Conservation (phyloP, 2,797 vertebrate species). For the Dromococcyx pavoninus region DNA sequence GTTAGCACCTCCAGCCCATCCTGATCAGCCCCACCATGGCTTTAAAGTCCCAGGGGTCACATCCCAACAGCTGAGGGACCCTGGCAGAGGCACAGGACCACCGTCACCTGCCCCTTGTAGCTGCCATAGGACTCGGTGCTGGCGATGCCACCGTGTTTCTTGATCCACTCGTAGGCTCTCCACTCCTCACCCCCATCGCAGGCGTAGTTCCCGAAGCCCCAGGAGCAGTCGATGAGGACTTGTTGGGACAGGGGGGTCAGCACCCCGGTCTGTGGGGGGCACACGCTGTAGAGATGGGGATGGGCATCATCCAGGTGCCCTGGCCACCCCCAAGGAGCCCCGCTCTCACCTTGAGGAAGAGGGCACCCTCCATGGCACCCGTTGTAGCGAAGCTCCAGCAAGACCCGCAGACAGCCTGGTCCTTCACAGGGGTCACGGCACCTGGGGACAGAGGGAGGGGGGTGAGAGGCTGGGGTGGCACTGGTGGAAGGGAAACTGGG, state of each 20-base stretch:
- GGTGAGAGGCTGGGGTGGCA: neutral
- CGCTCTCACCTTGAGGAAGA: slow-evolving; percentile 81
- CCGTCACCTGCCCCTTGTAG: slow-evolving; percentile 76
- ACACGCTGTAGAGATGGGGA: neutral
- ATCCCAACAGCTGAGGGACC: neutral
- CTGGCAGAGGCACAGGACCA: rapidly evolving
- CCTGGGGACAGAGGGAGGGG: slow-evolving; percentile 61
- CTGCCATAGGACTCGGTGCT: slow-evolving; percentile 79
- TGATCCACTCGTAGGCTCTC: slow-evolving; percentile 84
- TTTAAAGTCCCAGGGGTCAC: neutral
- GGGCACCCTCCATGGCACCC: slow-evolving; percentile 82
- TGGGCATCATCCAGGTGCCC: rapidly evolving
- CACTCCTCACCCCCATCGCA: slow-evolving; percentile 85
- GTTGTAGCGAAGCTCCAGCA: slow-evolving; percentile 84
- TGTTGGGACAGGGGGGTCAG: slow-evolving; percentile 84
- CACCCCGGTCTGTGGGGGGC: slow-evolving; percentile 67
- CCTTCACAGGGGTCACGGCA: slow-evolving; percentile 81
- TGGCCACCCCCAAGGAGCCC: rapidly evolving
- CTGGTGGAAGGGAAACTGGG: neutral
- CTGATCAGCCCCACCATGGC: rapidly evolving
- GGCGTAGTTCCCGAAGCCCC: slow-evolving; percentile 84
- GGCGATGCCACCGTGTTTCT: slow-evolving; percentile 82
- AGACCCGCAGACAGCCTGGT: slow-evolving; percentile 83
- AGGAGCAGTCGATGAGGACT: slow-evolving; percentile 84
- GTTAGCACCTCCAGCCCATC: neutral